Evolutionary conservation across 2,797 vertebrate species (phyloP), one percentile per base, ranked within the genome.

Genomic region (Salarias fasciatus): DNA sequence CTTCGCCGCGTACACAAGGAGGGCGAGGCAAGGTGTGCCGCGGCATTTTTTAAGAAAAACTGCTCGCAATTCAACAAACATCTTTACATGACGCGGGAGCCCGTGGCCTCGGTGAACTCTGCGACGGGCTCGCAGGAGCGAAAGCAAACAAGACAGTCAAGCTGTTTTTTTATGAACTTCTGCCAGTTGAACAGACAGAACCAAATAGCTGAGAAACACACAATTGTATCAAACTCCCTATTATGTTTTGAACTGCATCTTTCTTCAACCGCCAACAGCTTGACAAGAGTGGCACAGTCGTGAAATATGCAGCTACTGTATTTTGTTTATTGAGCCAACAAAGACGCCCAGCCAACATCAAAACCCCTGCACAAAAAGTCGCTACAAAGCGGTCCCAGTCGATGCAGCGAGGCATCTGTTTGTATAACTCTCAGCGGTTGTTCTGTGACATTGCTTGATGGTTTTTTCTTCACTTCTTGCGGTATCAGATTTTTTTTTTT

Each of bases 241-340:
- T 67, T 69, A 64, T 62, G 59, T 77, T 62, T 73, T 69, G 60
- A 84, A 62, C 42, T 1, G 1, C 43, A 47, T 58, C 65, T 35
- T 40, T 55, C 14, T 55, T 43, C 13, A n/a, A 5, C 54, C 3
- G 2, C 58, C 14, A 56, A 54, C 53, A 54, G 49, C 58, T 64
- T 75, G 78, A 77, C 78, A 68, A 24, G 68, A 52, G 76, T 12
- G 69, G 41, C 55, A 37, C 71, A 33, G 42, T 38, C 50, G 76
- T 58, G 72, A 75, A 76, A 83, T 61, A 29, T 71, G 80, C 69
- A 67, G 75, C 72, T 41, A 53, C 64, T 80, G 76, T 75, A 64
- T 71, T 80, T 81, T 70, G 61, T 83, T 84, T 76, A 69, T 63
- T 14, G 48, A 62, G 67, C 37, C 67, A 45, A 75, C 85, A 85